phyloP scores from a whole-genome alignment of 2,888 invertebrate genomes.

The Tenodera sinensis region DNA sequence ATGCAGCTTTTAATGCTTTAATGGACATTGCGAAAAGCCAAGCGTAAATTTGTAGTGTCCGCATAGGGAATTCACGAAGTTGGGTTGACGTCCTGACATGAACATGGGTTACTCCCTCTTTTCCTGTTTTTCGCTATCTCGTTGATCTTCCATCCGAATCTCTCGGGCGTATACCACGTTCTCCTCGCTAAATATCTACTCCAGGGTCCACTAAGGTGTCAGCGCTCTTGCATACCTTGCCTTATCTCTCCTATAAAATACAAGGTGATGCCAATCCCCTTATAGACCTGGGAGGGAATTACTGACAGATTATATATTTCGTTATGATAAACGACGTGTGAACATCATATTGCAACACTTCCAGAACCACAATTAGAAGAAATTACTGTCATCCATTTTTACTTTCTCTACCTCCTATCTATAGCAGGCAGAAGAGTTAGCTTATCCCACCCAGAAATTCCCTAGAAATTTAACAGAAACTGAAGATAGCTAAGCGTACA shows the following conservation, averaged over 20 bases:
- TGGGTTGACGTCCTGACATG: not conserved
- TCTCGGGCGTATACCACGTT: not conserved
- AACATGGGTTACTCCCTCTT: not conserved
- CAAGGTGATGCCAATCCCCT: not conserved
- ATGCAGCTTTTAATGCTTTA: not conserved
- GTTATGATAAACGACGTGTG: not conserved
- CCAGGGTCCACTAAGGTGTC: not conserved
- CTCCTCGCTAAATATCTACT: not conserved
- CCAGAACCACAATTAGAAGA: not conserved
- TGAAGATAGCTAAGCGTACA: too few relatives aligned
- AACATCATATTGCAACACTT: not conserved
- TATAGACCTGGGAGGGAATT: not conserved
- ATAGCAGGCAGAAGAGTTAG: too few relatives aligned
- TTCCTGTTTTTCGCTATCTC: not conserved
- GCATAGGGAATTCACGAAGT: not conserved
- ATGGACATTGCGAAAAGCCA: not conserved
- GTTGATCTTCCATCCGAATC: not conserved
- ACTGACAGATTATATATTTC: not conserved
- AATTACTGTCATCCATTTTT: too few relatives aligned
- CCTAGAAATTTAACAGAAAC: too few relatives aligned
- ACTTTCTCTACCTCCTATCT: too few relatives aligned
- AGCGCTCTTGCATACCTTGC: not conserved
- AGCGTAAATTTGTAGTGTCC: not conserved
- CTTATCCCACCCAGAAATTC: too few relatives aligned
- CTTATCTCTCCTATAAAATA: not conserved